Percentiles rank a stretch among this genome's conserved stretches.
These are phyloP conservation scores for Poeciliopsis prolifica DNA, from an alignment of 2,113 vertebrate species.

Conservation along the genomic window DNA sequence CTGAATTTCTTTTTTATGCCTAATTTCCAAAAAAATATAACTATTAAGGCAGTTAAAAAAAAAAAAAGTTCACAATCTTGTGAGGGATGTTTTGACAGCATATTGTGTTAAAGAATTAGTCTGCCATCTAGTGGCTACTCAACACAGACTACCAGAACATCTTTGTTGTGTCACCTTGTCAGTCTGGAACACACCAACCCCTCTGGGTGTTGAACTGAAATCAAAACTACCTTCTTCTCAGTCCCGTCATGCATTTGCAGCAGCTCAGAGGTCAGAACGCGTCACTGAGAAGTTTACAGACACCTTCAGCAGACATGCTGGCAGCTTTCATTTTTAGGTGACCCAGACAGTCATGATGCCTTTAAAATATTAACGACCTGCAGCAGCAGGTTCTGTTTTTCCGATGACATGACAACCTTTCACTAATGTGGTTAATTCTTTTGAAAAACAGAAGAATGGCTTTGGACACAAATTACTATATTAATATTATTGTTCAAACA, in stretches of 20 bases:
- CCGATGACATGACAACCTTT: not conserved
- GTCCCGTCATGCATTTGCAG: constrained; percentile 31
- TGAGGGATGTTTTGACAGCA: not conserved
- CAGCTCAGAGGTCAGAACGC: constrained; percentile 28
- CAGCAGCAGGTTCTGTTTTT: constrained; percentile 3
- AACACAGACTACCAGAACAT: constrained; percentile 16
- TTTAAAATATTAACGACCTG: not conserved
- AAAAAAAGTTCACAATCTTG: not conserved
- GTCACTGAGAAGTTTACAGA: constrained; percentile 27
- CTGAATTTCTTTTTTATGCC: too few relatives aligned
- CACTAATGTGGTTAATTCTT: not conserved
- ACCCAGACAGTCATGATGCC: constrained; percentile 1
- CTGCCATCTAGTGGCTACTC: constrained; percentile 57
- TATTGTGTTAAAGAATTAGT: constrained; percentile 2
- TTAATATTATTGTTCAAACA: not conserved
- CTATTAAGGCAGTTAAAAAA: not conserved
- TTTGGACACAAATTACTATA: not conserved
- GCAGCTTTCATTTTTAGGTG: constrained; percentile 10
- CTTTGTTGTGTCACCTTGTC: constrained; percentile 38
- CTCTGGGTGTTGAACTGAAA: constrained; percentile 33
- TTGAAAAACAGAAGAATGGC: not conserved
- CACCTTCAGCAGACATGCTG: constrained; percentile 32
- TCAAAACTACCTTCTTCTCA: constrained; percentile 31
- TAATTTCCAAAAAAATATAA: not conserved
- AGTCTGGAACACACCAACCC: constrained; percentile 11